phyloP scores from a whole-genome alignment of 1,140 invertebrate species.

The Latrodectus geometricus region DNA sequence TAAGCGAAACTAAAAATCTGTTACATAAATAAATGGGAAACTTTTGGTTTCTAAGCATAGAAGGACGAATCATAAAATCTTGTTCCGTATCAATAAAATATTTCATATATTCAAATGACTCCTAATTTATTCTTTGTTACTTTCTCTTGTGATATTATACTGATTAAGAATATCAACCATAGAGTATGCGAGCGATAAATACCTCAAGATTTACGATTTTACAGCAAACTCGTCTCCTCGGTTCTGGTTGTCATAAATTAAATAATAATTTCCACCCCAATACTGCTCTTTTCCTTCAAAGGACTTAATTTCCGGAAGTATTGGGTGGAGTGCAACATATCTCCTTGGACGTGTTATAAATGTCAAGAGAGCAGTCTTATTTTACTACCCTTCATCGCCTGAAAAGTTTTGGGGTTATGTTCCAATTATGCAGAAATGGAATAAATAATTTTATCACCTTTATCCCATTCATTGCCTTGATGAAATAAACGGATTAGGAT shows the following conservation, averaged over 20 bases:
- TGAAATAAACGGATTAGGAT: neutral
- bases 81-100: too few relatives aligned
- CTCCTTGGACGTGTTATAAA: slow-evolving; percentile 36
- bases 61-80: too few relatives aligned
- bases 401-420: slow-evolving; percentile 29
- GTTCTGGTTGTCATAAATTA: slow-evolving; percentile 46
- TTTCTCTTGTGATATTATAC: too few relatives aligned
- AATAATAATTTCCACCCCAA: slow-evolving; percentile 38
- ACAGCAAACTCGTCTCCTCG: slow-evolving; percentile 13
- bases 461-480: neutral
- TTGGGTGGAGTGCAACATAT: slow-evolving; percentile 27
- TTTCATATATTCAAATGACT: too few relatives aligned
- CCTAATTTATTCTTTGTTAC: too few relatives aligned
- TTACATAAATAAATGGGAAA: too few relatives aligned
- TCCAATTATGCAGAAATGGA: slow-evolving; percentile 27
- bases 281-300: slow-evolving; percentile 23
- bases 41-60: too few relatives aligned
- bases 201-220: slow-evolving; percentile 39
- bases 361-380: slow-evolving; percentile 19
- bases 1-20: too few relatives aligned
- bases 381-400: slow-evolving; percentile 15
- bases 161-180: too few relatives aligned
- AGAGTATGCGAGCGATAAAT: neutral
- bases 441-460: slow-evolving; percentile 15
- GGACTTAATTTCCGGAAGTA: slow-evolving; percentile 55